phyloP scores from a whole-genome alignment of 2,113 vertebrate species.

The Anolis carolinensis region DNA sequence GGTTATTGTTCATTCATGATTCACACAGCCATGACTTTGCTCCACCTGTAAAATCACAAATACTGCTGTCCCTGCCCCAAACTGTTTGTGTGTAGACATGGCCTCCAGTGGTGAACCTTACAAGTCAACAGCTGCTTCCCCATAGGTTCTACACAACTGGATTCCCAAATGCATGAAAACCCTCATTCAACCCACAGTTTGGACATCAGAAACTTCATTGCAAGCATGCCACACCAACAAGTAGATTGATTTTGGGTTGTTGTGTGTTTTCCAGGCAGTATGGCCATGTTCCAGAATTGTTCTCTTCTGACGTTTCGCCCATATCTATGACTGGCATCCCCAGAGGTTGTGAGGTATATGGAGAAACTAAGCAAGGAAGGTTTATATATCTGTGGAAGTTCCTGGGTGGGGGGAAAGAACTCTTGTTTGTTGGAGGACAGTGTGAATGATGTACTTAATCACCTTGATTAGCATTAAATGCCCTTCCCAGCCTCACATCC shows the following conservation, averaged over 20 bases:
- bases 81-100: neutral
- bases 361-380: too few relatives aligned
- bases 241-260: neutral
- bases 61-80: neutral
- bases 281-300: too few relatives aligned
- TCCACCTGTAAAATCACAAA: neutral
- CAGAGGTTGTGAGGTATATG: too few relatives aligned
- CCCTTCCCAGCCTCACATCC: too few relatives aligned
- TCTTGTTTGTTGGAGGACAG: too few relatives aligned
- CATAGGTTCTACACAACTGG: neutral
- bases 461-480: too few relatives aligned
- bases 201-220: neutral
- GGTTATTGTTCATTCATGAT: neutral
- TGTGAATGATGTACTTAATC: too few relatives aligned
- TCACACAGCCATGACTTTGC: neutral
- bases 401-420: too few relatives aligned
- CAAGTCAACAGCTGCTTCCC: neutral
- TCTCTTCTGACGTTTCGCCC: too few relatives aligned
- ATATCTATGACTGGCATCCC: too few relatives aligned
- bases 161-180: neutral
- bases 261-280: too few relatives aligned
- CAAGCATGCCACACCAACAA: neutral
- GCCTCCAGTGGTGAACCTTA: neutral
- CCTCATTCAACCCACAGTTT: neutral
- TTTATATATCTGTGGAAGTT: too few relatives aligned